phyloP scores from a whole-genome alignment of 2,797 vertebrate genomes.

The Gadopsis marmoratus region DNA sequence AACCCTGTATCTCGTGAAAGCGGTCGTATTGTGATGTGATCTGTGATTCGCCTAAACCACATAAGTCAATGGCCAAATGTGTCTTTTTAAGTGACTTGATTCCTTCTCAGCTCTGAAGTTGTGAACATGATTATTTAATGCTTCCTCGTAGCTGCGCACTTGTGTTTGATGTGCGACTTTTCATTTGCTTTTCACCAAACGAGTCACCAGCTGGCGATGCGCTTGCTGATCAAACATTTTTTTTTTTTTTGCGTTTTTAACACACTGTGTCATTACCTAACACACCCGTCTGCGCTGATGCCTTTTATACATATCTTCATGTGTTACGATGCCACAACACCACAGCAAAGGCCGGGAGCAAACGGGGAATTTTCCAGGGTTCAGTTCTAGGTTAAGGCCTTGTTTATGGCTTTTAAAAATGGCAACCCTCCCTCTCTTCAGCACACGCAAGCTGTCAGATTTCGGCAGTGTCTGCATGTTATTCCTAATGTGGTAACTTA shows the following conservation, averaged over 20 bases:
- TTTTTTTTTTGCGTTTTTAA: conserved; percentile 48
- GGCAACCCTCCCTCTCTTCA: conserved; percentile 26
- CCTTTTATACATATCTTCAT: conserved; percentile 42
- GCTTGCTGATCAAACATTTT: conserved; percentile 60
- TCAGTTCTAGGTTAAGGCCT: conserved; percentile 54
- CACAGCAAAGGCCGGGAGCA: conserved; percentile 54
- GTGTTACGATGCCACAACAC: conserved; percentile 48
- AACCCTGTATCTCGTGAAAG: neutral
- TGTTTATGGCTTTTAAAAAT: conserved; percentile 58
- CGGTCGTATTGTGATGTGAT: conserved; percentile 22
- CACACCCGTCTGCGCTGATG: conserved; percentile 33
- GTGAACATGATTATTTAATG: conserved; percentile 23
- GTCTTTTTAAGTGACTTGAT: neutral
- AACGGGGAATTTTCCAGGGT: conserved; percentile 41
- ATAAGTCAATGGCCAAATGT: conserved; percentile 3
- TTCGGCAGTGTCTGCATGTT: conserved; percentile 28
- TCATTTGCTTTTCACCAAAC: conserved; percentile 21
- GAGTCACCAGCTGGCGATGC: conserved; percentile 37
- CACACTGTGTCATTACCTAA: conserved; percentile 74
- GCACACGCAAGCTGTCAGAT: conserved; percentile 38
- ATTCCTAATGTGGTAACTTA: conserved; percentile 35
- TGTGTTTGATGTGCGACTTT: conserved; percentile 28
- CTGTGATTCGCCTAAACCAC: conserved; percentile 2
- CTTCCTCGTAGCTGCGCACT: neutral
- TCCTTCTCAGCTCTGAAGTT: conserved; percentile 23